Evolutionary conservation across 1,140 invertebrate genomes (phyloP).

Genomic region (Drosophila chauvacae): DNA sequence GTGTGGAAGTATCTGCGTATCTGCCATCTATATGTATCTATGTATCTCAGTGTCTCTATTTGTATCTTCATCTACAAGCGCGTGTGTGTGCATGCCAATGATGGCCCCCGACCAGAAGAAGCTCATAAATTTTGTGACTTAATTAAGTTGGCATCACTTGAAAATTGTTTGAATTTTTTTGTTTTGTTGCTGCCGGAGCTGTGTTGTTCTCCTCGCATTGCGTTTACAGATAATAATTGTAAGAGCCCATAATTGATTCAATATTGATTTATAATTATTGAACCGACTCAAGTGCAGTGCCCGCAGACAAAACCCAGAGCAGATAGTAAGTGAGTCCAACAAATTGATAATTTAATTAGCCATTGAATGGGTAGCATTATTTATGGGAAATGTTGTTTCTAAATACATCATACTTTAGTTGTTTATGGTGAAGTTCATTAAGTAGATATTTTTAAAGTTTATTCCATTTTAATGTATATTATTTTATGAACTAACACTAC

Average conservation of each 20-base stretch:
- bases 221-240: slow-evolving; percentile 74
- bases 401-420: neutral
- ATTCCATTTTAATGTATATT: too few species aligned
- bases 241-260: slow-evolving; percentile 71
- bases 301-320: slow-evolving; percentile 25
- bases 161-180: slow-evolving; percentile 76
- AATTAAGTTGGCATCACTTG: slow-evolving; percentile 81
- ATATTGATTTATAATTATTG: slow-evolving; percentile 79
- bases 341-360: slow-evolving; percentile 49
- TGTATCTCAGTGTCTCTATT: slow-evolving; percentile 34
- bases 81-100: slow-evolving; percentile 41
- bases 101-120: slow-evolving; percentile 56
- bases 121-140: slow-evolving; percentile 81
- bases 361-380: slow-evolving; percentile 2
- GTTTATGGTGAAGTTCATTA: neutral
- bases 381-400: neutral
- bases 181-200: slow-evolving; percentile 5
- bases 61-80: slow-evolving; percentile 17
- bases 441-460: too few species aligned
- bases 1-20: slow-evolving; percentile 40
- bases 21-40: slow-evolving; percentile 15
- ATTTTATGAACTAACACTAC: too few species aligned
- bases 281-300: slow-evolving; percentile 50
- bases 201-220: slow-evolving; percentile 35
- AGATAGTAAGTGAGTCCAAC: slow-evolving; percentile 35